These are phyloP conservation scores for Pyralis farinalis DNA, from an alignment of 2,888 invertebrate genomes.

Conservation along the genomic window DNA sequence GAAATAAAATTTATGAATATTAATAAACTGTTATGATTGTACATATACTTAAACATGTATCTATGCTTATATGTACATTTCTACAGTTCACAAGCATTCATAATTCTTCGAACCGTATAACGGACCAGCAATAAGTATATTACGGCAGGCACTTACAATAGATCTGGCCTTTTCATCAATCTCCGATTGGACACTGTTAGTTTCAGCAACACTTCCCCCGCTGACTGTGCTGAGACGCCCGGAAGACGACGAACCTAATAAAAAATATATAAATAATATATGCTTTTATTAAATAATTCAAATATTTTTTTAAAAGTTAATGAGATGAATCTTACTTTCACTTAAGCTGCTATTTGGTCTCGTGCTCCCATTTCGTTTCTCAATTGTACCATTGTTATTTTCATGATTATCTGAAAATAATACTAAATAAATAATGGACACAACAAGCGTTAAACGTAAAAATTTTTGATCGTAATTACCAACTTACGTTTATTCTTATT, in stretches of 20 bases:
- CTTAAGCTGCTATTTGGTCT: slow-evolving; percentile 73
- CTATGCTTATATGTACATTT: no score
- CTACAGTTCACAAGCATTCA: no score
- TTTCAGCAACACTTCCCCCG: slow-evolving; percentile 89
- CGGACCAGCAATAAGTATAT: no score
- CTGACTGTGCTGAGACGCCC: slow-evolving; percentile 91
- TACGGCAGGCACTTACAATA: slow-evolving; percentile 53
- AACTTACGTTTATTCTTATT: slow-evolving; percentile 77
- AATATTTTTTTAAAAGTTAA: background rate
- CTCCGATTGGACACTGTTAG: slow-evolving; percentile 91
- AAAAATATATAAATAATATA: background rate
- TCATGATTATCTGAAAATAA: slow-evolving; percentile 58
- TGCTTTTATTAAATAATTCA: background rate
- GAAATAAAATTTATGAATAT: no score
- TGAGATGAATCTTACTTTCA: slow-evolving; percentile 55
- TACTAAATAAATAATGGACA: no score
- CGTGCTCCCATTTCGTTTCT: slow-evolving; percentile 68
- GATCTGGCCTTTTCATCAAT: slow-evolving; percentile 85
- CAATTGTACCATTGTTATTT: slow-evolving; percentile 55
- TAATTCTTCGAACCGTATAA: no score
- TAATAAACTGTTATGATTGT: no score
- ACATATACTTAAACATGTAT: no score
- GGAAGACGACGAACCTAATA: slow-evolving; percentile 88
- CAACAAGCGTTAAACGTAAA: no score
- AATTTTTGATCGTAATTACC: no score